Base-by-base conservation (phyloP, 1,140 invertebrate species). In the Neelides sp. region DNA sequence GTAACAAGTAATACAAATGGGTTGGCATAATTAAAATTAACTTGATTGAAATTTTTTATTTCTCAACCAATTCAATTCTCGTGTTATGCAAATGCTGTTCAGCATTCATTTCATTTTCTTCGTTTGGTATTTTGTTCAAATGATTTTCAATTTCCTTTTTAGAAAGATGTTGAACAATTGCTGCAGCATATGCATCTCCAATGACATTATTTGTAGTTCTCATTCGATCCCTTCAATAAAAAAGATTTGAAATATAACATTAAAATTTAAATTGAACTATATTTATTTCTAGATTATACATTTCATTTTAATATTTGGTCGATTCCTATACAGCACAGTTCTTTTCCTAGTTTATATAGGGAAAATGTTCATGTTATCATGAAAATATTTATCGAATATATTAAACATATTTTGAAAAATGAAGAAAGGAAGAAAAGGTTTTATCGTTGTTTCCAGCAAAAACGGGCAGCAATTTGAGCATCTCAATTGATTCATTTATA, bases 191-290 rank as follows among this genome's bases (percentile, higher is more conserved):
- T 63, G 83, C 86, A 63, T 92, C 86, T 1, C 86, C 86, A 22
- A 91, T 66, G 74, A 90, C 81, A 64, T 92, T 93, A 61, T 87
- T 87, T 3, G 83, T 85, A 1, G 87, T 90, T 44, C 87, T 73
- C 47, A 89, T 79, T 13, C 87, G 76, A 68, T 92, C 87, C 7
- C 86, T 91, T 59, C 1, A 66, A 66, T 34, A 4, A 55, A 51
- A 60, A 62, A 58, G 22, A 35, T 35, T 27, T 15, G n/a, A 20
- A 4, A 20, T n/a, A 7, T n/a, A 7, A 42, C 7, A 24, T 42
- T 22, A 19, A 34, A 34, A 34, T 7, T 44, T 5, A 44, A 44
- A 45, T 45, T 23, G 19, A 45, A 50, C 19, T 36, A 28, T 27
- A 17, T 10, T 30, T 17, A 8, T 30, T 28, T 32, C 22, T 30